Conservation (phyloP, 2,888 invertebrate species). For the Dasysyrphus albostriatus region DNA sequence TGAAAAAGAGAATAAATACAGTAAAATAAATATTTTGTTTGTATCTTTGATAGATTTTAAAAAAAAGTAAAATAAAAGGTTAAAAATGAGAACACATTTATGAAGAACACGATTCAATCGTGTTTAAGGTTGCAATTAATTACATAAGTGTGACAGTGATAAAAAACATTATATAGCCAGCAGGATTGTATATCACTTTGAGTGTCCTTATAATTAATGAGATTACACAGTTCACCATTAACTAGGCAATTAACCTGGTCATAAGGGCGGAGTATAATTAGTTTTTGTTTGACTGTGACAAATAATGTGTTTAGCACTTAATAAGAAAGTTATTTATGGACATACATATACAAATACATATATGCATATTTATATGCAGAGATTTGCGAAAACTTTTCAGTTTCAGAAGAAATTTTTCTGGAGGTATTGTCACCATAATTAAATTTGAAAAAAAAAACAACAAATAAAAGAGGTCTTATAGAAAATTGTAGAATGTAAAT, state of each 20-base stretch:
- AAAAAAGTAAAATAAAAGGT: neutral
- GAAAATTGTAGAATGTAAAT: no score
- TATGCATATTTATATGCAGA: no score
- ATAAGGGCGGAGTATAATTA: constrained; percentile 10
- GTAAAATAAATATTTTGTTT: no score
- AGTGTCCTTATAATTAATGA: constrained; percentile 66
- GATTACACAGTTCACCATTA: constrained; percentile 47
- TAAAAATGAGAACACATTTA: constrained; percentile 5
- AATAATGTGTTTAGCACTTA: constrained; percentile 14
- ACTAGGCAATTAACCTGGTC: constrained; percentile 56
- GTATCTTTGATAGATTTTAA: no score
- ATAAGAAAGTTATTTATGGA: constrained; percentile 16
- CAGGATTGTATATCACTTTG: constrained; percentile 57
- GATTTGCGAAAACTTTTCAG: neutral
- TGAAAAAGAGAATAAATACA: no score
- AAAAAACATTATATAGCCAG: constrained; percentile 54
- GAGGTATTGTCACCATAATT: no score
- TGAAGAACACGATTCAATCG: constrained; percentile 16
- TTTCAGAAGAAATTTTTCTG: neutral
- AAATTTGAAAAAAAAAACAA: no score
- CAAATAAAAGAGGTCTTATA: no score
- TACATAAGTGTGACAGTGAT: constrained; percentile 66
- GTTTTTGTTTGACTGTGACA: neutral
- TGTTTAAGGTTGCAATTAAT: constrained; percentile 67
- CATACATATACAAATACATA: no score